A percentile compares a stretch with the other conserved stretches of the same genome.
phyloP scores from a whole-genome alignment of 2,113 vertebrate genomes.

The Pionites leucogaster region DNA sequence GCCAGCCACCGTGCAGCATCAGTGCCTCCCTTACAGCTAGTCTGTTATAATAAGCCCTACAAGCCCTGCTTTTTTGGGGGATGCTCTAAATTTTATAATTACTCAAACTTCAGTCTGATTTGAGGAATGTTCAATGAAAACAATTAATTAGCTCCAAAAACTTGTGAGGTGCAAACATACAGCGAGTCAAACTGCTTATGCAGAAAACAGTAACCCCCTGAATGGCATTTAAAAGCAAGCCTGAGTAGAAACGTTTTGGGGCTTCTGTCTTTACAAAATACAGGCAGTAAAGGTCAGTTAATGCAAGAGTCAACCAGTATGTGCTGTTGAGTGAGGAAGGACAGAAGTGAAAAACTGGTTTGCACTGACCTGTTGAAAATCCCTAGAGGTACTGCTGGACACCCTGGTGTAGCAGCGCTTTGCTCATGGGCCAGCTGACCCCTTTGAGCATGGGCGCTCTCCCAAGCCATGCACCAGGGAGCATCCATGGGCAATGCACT shows the following conservation, averaged over 20 bases:
- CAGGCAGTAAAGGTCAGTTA: background rate
- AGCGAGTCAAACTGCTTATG: background rate
- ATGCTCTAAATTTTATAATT: background rate
- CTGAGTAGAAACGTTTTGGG: background rate
- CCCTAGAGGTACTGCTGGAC: background rate
- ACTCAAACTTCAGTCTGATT: background rate
- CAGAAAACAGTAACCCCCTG: background rate
- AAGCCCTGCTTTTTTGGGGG: background rate
- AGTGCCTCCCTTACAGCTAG: background rate
- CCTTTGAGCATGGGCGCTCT: background rate
- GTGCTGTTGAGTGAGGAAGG: background rate
- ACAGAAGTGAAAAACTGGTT: background rate
- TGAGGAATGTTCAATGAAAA: background rate
- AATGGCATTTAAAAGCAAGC: background rate
- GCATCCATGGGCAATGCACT: constrained; percentile 53
- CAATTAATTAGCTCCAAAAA: background rate
- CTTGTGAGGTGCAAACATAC: background rate
- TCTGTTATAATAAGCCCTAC: background rate
- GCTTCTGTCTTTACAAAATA: background rate
- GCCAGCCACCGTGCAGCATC: accelerated
- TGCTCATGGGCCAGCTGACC: constrained; percentile 3
- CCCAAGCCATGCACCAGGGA: background rate
- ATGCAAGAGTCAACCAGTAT: background rate
- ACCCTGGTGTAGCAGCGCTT: background rate
- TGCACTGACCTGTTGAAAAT: constrained; percentile 11